Evolutionary conservation across 2,888 invertebrate genomes (phyloP), one percentile per base, ranked within the genome.

Genomic region (Mythimna albipuncta): DNA sequence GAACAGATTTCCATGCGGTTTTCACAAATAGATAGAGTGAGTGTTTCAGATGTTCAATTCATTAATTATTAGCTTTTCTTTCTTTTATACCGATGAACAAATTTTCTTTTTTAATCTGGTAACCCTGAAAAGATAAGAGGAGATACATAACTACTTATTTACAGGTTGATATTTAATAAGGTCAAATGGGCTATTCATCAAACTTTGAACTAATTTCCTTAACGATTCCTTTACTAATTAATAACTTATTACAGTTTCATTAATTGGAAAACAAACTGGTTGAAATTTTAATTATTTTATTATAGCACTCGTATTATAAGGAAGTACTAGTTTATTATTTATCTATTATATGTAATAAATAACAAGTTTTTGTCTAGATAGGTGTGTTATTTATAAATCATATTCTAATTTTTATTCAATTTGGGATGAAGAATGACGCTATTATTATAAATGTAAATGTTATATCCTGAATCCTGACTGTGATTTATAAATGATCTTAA

Each of bases 401-500:
- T 16, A 69, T 6, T 61, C 21, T n/a, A 54, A 38, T 73, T 74
- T 58, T 61, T 16, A 41, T 64, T 73, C 26, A 11, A 38, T 55
- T n/a, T 26, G 76, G 0, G 4, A 64, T 52, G 11, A 44, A 59
- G n/a, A 52, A 26, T 16, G 26, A 10, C 35, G 1, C 6, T 0
- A 50, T 32, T 54, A 47, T 38, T 54, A 47, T 47, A 1, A 16
- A 44, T 47, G 21, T 38, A 61, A 69, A 62, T 38, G 52, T 77
- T 26, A 59, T 3, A 62, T 69, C 54, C 76, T 65, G n/a, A 16
- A 76, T 73, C 52, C 76, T 74, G 61, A 21, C 13, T 77, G 7
- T 77, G 52, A 50, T 52, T 77, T 19, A 61, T 69, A 61, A 38
- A 54, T n/a, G 26, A 52, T 58, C 19, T 44, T 62, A 9, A 4